Evolutionary conservation across 1,140 invertebrate genomes (phyloP), one percentile per base, ranked within the genome.

Genomic region (Zaprionus nigranus): DNA sequence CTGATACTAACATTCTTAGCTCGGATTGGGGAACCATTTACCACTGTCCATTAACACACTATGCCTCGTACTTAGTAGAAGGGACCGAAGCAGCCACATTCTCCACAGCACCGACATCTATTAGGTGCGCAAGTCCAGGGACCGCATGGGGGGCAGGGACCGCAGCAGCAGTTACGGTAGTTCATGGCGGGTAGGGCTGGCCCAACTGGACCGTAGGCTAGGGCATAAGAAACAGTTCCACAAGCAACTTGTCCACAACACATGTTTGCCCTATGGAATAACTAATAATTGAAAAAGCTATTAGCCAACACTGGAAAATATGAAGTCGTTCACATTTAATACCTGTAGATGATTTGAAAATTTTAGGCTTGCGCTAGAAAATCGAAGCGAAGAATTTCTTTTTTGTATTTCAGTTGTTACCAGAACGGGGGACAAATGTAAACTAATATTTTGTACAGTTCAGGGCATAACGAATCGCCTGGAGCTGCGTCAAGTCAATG

Each of bases 101-200:
- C 84, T 1, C 78, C 68, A 20, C 78, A 81, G 12, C 79, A 72
- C 1, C 81, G 54, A 46, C 85, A 90, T 40, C 74, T 73, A n/a
- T 90, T 90, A 0, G 85, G 81, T 0, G 85, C 79, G 38, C 85
- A 90, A 0, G 85, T 90, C 85, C 85, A 90, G 20, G 85, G 85
- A 22, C 85, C 85, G 30, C 85, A 90, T 0, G 85, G 85, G 1
- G 85, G 85, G 36, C 71, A 64, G 22, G 85, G 85, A 13, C 85
- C 85, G 9, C 85, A 74, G 13, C 82, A 88, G 61, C 81, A 90
- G 38, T 68, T 86, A 0, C n/a, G 26, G 22, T 86, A 86, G 22
- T 80, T 86, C 81, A 90, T 84, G 17, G 85, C 85, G 1, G 85
- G 85, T 20, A 88, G 26, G 0, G 85, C 85, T 4, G 85, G 85